phyloP scores from a whole-genome alignment of 2,797 vertebrate genomes.

The Salarias fasciatus region DNA sequence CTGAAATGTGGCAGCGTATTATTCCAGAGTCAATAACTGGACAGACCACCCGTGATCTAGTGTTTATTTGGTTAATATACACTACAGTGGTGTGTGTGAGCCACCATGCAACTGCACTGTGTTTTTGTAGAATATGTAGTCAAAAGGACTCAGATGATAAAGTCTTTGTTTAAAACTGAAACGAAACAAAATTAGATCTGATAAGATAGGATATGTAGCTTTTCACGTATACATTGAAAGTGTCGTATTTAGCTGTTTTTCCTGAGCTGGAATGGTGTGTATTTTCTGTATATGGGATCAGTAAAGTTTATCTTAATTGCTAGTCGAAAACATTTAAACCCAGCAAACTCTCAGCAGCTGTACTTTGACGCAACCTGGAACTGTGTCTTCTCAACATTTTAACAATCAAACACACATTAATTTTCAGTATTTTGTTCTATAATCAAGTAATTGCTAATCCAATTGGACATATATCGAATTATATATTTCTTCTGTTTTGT shows the following conservation, averaged over 20 bases:
- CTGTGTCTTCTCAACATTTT: conserved; percentile 18
- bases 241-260: no score
- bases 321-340: conserved; percentile 17
- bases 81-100: not conserved
- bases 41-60: conserved; percentile 16
- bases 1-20: conserved; percentile 10
- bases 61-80: conserved; percentile 17
- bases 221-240: no score
- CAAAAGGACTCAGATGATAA: no score
- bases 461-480: not conserved
- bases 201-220: not conserved
- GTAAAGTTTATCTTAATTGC: conserved; percentile 20
- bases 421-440: no score
- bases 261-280: no score
- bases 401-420: not conserved
- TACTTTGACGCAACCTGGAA: conserved; percentile 24
- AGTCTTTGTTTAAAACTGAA: no score
- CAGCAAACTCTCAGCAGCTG: conserved; percentile 41
- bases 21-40: conserved; percentile 29
- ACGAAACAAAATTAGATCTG: no score
- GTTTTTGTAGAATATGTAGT: not conserved
- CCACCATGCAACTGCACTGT: not conserved
- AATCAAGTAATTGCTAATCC: conserved; percentile 3
- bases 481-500: no score
- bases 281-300: no score